These are phyloP conservation scores for Trachemys scripta DNA, from an alignment of 2,113 vertebrate genomes.

Conservation along the genomic window DNA sequence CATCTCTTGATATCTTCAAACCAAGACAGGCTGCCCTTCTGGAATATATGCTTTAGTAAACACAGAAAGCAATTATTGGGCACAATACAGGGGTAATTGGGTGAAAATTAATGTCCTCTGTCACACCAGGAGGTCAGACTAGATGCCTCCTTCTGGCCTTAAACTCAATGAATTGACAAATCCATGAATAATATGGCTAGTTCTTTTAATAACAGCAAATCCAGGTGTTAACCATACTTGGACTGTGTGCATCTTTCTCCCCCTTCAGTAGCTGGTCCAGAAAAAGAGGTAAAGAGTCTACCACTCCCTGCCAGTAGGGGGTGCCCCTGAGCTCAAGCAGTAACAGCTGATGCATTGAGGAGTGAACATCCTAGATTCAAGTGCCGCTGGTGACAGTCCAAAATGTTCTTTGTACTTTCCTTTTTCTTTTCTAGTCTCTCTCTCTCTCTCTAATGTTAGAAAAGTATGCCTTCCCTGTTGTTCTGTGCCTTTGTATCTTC, in stretches of 20 bases:
- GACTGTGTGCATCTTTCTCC: background rate
- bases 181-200: background rate
- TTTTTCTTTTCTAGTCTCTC: fast-evolving
- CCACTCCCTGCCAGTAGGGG: no score
- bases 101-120: background rate
- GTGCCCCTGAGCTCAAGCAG: background rate
- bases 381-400: background rate
- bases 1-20: no score
- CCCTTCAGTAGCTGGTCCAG: no score
- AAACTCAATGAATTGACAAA: background rate
- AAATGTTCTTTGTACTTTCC: background rate
- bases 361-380: no score
- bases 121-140: background rate
- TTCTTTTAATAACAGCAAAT: background rate
- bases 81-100: background rate
- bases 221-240: background rate
- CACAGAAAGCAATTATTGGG: no score
- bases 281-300: background rate
- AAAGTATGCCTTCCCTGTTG: background rate
- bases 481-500: background rate
- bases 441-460: background rate
- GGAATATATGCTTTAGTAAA: no score
- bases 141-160: background rate
- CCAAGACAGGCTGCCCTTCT: no score
- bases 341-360: background rate